A percentile compares a stretch with the other conserved stretches of the same genome.
Evolutionary conservation across 1,140 invertebrate species (phyloP).

Genomic region (Drosophila littoralis): DNA sequence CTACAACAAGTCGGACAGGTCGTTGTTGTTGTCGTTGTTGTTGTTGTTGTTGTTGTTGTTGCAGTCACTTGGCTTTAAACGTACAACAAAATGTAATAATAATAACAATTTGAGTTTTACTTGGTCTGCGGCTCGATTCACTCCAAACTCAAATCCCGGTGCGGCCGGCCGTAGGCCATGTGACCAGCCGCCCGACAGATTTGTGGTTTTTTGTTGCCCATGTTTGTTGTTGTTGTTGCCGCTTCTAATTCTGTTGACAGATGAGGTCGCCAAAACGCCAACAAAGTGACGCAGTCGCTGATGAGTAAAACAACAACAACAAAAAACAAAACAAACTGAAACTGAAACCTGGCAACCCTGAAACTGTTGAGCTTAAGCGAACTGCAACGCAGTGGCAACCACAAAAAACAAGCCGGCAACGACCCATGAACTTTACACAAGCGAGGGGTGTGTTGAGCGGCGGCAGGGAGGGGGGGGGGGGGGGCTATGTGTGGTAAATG

Average conservation of each 20-base stretch:
- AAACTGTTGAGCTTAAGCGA: conserved; percentile 62
- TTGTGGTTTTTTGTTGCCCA: conserved; percentile 17
- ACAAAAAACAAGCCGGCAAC: conserved; percentile 45
- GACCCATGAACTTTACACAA: conserved; percentile 77
- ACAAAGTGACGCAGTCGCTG: conserved; percentile 59
- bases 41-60: conserved; percentile 31
- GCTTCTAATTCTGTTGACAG: conserved; percentile 80
- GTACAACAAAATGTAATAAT: conserved; percentile 57
- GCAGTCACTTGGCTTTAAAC: conserved; percentile 37
- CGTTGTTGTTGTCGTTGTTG: conserved; percentile 38
- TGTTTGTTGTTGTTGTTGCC: conserved; percentile 44
- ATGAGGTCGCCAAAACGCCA: conserved; percentile 74
- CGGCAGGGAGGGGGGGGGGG: neutral
- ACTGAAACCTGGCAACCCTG: conserved; percentile 74
- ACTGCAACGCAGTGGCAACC: conserved; percentile 58
- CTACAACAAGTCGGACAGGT: conserved; percentile 79
- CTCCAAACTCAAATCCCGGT: conserved; percentile 29
- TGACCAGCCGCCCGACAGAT: conserved; percentile 15
- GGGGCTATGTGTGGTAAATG: conserved; percentile 8
- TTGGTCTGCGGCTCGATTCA: conserved; percentile 46
- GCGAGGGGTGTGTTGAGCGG: neutral
- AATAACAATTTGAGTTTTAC: conserved; percentile 73
- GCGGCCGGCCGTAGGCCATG: conserved; percentile 10
- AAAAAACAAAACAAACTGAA: conserved; percentile 35
- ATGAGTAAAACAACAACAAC: conserved; percentile 44